These are phyloP conservation scores for Caenorhabditis auriculariae DNA, from an alignment of 2,888 invertebrate genomes.

Conservation along the genomic window DNA sequence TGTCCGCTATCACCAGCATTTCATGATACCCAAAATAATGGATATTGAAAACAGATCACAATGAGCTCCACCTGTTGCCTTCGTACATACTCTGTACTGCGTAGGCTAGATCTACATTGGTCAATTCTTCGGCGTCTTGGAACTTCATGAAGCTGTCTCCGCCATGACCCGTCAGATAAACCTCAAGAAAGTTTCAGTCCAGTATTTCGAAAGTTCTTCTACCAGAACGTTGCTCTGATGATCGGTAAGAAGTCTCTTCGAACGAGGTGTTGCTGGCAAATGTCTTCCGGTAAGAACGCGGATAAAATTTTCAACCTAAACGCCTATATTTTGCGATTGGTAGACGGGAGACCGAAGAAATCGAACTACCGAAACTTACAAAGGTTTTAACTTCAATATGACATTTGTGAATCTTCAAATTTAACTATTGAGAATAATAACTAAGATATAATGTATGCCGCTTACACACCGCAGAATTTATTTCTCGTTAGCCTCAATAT, in stretches of 20 bases:
- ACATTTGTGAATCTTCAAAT: too few species aligned
- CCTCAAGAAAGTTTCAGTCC: constrained; percentile 10
- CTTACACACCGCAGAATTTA: too few species aligned
- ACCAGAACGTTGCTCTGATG: constrained; percentile 89
- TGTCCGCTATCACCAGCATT: constrained; percentile 96
- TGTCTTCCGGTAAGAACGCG: constrained; percentile 89
- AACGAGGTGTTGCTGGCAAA: constrained; percentile 87
- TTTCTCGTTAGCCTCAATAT: neutral
- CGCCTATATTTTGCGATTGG: too few species aligned
- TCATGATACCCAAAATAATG: constrained; percentile 82
- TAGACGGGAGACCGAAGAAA: too few species aligned
- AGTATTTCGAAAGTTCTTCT: neutral
- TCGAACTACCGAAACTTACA: too few species aligned
- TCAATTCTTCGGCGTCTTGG: constrained; percentile 98
- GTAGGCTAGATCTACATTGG: constrained; percentile 95
- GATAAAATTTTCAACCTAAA: constrained; percentile 86
- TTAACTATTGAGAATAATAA: too few species aligned
- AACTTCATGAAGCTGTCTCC: constrained; percentile 99
- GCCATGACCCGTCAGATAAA: constrained; percentile 74
- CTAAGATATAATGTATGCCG: too few species aligned
- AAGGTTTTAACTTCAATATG: too few species aligned
- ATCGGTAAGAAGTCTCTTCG: constrained; percentile 90
- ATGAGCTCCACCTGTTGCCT: constrained; percentile 76
- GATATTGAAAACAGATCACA: neutral
- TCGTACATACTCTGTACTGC: constrained; percentile 99